Evolutionary conservation across 2,888 invertebrate genomes (phyloP).

Genomic region (Caradrina kadenii): DNA sequence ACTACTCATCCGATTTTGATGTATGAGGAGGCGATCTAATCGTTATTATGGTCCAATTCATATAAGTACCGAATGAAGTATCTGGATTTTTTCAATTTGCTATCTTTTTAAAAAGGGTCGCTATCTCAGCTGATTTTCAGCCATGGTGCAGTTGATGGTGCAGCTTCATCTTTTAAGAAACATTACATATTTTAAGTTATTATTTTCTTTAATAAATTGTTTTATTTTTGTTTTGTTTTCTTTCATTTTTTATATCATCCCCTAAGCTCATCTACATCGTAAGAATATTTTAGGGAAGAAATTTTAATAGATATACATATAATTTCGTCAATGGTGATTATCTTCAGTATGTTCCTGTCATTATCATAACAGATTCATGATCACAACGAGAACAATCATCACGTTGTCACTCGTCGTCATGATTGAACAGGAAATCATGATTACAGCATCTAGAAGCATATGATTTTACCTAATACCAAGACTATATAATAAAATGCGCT

Average conservation of each 20-base stretch:
- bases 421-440: too few species aligned
- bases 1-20: neutral
- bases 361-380: neutral
- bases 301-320: neutral
- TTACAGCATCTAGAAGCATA: too few species aligned
- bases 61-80: too few species aligned
- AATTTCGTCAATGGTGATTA: neutral
- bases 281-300: neutral
- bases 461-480: too few species aligned
- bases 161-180: neutral
- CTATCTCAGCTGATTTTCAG: neutral
- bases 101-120: neutral
- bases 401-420: too few species aligned
- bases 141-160: neutral
- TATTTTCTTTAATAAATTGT: slow-evolving; percentile 49
- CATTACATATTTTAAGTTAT: neutral
- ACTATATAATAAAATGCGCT: too few species aligned
- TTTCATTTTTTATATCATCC: slow-evolving; percentile 31
- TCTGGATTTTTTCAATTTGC: neutral
- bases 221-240: slow-evolving; percentile 57
- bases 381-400: neutral
- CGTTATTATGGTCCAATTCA: too few species aligned
- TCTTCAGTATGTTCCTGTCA: neutral
- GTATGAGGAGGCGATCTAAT: too few species aligned
- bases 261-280: neutral